phyloP scores from a whole-genome alignment of 1,140 invertebrate genomes.

The Oryctes rhinoceros region DNA sequence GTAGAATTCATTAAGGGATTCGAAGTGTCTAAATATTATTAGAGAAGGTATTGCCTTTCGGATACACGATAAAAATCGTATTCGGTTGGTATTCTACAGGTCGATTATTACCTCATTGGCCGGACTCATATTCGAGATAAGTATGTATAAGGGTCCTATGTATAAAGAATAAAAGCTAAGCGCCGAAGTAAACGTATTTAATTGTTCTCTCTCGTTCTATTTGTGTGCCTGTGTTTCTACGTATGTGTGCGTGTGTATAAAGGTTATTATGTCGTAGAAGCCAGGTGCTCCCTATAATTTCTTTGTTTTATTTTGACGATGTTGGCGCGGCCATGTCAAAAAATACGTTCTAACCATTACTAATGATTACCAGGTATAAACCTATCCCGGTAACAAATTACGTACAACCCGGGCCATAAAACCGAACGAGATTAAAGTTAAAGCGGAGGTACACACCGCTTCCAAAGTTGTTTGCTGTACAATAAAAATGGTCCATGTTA shows the following conservation, averaged over 20 bases:
- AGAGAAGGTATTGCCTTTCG: background rate
- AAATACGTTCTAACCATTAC: conserved; percentile 44
- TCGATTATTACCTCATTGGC: conserved; percentile 2
- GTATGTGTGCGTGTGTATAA: too few species aligned
- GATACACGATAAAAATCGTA: conserved; percentile 27
- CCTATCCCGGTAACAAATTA: conserved; percentile 40
- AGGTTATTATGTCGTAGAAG: conserved; percentile 40
- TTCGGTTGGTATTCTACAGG: background rate
- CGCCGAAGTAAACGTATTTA: conserved; percentile 35
- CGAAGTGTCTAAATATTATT: conserved; percentile 34
- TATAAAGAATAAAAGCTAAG: conserved; percentile 35
- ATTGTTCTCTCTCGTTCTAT: background rate
- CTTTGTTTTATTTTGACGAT: conserved; percentile 45
- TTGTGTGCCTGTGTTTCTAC: too few species aligned
- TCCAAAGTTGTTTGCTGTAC: too few species aligned
- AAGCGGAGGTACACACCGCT: too few species aligned
- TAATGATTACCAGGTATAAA: conserved; percentile 44
- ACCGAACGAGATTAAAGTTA: background rate
- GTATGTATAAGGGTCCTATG: too few species aligned
- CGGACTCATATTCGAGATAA: too few species aligned
- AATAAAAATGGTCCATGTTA: too few species aligned
- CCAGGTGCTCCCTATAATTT: conserved; percentile 46
- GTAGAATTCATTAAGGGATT: conserved; percentile 30
- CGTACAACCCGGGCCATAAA: conserved; percentile 35
- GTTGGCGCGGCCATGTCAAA: conserved; percentile 41